These are phyloP conservation scores for Karalla daura DNA, from an alignment of 2,797 vertebrate species.

Conservation along the genomic window DNA sequence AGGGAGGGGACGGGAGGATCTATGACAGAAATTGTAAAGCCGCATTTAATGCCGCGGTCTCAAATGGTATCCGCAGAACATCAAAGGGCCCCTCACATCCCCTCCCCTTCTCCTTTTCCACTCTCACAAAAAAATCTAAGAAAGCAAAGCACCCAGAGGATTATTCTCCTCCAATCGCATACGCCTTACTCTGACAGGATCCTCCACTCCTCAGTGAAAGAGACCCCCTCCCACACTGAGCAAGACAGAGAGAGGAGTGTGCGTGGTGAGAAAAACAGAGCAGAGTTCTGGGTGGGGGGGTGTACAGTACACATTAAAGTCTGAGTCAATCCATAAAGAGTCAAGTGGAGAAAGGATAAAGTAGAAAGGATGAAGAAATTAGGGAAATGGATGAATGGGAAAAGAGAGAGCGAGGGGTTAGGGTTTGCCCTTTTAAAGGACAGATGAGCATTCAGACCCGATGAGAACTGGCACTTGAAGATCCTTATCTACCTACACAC, in stretches of 20 bases:
- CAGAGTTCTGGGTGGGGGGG: conserved; percentile 17
- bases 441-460: conserved; percentile 5
- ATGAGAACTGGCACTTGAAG: conserved; percentile 9
- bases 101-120: neutral
- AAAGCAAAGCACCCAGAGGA: conserved; percentile 77
- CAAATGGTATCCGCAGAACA: conserved; percentile 75
- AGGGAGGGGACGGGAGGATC: conserved; percentile 41
- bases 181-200: conserved; percentile 37
- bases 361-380: conserved; percentile 16
- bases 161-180: conserved; percentile 70
- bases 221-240: conserved; percentile 12
- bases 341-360: conserved; percentile 22
- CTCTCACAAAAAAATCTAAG: conserved; percentile 60
- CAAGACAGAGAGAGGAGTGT: conserved; percentile 4
- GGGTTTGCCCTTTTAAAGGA: conserved; percentile 50
- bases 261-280: conserved; percentile 18
- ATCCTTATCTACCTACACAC: neutral
- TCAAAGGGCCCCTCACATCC: conserved; percentile 66
- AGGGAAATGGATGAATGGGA: neutral
- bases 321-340: conserved; percentile 20
- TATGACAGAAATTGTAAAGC: conserved; percentile 75
- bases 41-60: conserved; percentile 71
- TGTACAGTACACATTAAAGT: conserved; percentile 19
- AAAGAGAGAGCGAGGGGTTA: conserved; percentile 13
- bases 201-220: conserved; percentile 31